Evolutionary conservation across 2,888 invertebrate genomes (phyloP).

Genomic region (Philonicus albiceps): DNA sequence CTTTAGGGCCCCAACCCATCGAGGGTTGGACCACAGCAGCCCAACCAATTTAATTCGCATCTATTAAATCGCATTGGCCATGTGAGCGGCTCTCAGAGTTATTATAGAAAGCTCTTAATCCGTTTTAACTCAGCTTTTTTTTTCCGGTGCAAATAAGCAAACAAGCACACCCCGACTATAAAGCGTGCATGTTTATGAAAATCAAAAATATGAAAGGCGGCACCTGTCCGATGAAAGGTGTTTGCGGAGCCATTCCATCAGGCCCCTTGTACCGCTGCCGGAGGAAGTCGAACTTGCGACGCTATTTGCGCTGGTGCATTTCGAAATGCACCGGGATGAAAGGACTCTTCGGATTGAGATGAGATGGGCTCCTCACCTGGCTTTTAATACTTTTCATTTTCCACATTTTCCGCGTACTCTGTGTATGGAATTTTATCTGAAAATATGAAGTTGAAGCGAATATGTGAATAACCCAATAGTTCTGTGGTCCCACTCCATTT

Average conservation of each 20-base stretch:
- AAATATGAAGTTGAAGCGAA: not conserved
- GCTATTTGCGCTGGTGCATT: not conserved
- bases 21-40: not conserved
- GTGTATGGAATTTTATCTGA: not conserved
- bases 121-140: slow-evolving; percentile 19
- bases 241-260: not conserved
- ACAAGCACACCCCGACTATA: not conserved
- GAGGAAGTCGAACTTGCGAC: not conserved
- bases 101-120: slow-evolving; percentile 35
- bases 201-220: not conserved
- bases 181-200: not conserved
- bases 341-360: not conserved
- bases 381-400: not conserved
- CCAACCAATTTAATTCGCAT: slow-evolving; percentile 26
- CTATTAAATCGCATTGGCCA: slow-evolving; percentile 36
- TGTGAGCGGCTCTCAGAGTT: slow-evolving; percentile 1
- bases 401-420: not conserved
- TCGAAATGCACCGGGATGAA: not conserved
- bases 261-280: not conserved
- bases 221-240: slow-evolving; percentile 12
- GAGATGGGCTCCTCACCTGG: not conserved
- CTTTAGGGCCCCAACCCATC: not conserved
- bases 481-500: not conserved
- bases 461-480: not conserved
- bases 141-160: not conserved